phyloP scores from a whole-genome alignment of 1,140 invertebrate genomes.

The Anoplophora glabripennis region DNA sequence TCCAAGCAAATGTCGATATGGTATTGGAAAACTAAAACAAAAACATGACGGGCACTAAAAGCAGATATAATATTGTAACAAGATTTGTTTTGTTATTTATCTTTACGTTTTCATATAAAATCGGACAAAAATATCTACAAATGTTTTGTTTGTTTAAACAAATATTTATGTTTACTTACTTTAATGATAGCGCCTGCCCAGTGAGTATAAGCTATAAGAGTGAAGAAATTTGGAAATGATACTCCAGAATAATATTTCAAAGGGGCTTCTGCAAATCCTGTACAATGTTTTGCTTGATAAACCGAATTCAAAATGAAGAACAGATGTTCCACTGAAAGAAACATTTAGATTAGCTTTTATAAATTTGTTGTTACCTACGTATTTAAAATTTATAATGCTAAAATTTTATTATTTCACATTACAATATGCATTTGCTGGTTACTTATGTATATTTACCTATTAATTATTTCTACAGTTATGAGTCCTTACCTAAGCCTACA shows the following conservation, averaged over 20 bases:
- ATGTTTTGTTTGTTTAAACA: no score
- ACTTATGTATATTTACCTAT: no score
- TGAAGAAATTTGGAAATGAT: slow-evolving; percentile 36
- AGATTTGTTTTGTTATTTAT: background rate
- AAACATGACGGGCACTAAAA: no score
- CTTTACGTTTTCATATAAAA: background rate
- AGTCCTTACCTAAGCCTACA: slow-evolving; percentile 34
- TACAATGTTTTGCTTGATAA: slow-evolving; percentile 18
- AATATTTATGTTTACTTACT: slow-evolving; percentile 19
- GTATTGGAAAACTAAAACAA: slow-evolving; percentile 54
- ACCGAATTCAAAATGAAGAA: slow-evolving; percentile 34
- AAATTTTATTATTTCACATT: no score
- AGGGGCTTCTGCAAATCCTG: slow-evolving; percentile 22
- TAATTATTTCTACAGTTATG: no score
- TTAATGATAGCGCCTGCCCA: slow-evolving; percentile 33
- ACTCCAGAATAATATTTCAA: slow-evolving; percentile 32
- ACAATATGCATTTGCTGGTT: no score
- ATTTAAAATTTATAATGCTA: no score
- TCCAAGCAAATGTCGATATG: slow-evolving; percentile 66
- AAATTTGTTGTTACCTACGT: slow-evolving; percentile 28
- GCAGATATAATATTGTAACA: no score
- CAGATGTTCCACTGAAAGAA: slow-evolving; percentile 36
- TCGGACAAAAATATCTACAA: background rate
- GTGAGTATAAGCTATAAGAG: slow-evolving; percentile 25
- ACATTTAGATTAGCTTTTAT: background rate